Conservation (phyloP, 1,140 invertebrate species). For the Euwallacea similis region DNA sequence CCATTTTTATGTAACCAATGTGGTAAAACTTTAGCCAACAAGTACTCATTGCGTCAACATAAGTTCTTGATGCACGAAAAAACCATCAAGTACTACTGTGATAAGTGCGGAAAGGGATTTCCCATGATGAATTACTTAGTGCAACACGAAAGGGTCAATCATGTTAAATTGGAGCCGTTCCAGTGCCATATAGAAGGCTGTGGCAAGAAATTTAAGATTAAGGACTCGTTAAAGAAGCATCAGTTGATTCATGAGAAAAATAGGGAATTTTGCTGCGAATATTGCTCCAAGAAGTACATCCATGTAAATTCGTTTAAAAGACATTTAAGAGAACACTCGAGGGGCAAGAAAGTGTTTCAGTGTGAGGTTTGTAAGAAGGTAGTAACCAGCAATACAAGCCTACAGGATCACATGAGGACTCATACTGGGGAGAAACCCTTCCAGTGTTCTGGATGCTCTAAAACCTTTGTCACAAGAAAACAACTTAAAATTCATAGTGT, state of each 20-base stretch:
- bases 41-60: constrained; percentile 24
- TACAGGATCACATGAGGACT: constrained; percentile 31
- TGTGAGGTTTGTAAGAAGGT: constrained; percentile 27
- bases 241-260: constrained; percentile 23
- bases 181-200: constrained; percentile 12
- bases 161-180: constrained; percentile 14
- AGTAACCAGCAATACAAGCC: constrained; percentile 27
- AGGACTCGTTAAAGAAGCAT: constrained; percentile 25
- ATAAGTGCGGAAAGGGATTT: constrained; percentile 35
- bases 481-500: constrained; percentile 48
- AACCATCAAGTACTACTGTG: constrained; percentile 26
- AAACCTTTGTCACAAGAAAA: constrained; percentile 40
- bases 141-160: constrained; percentile 27
- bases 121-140: constrained; percentile 22
- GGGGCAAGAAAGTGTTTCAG: constrained; percentile 21
- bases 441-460: constrained; percentile 24
- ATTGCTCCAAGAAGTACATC: constrained; percentile 28
- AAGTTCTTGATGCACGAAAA: constrained; percentile 22
- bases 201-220: constrained; percentile 25
- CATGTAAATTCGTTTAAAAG: constrained; percentile 29
- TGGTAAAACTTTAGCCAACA: constrained; percentile 30
- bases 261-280: constrained; percentile 24
- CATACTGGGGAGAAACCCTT: constrained; percentile 55
- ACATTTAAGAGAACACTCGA: constrained; percentile 29
- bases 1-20: constrained; percentile 19